Evolutionary conservation across 2,797 vertebrate species (phyloP).

Genomic region (Characodon lateralis): DNA sequence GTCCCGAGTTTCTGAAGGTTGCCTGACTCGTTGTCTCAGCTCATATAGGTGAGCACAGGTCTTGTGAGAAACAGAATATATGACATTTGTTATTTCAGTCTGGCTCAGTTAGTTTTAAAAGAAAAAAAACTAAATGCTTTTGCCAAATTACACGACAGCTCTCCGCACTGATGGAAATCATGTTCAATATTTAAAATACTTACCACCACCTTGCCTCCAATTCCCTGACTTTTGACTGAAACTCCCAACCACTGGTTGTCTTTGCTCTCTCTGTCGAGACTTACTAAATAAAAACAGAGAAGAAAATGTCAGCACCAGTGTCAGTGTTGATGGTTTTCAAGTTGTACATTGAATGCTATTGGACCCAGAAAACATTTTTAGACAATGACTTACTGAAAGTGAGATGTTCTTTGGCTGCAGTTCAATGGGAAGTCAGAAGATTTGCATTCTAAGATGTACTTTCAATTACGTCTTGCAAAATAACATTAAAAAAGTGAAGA

Average conservation of each 20-base stretch:
- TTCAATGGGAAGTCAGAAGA: not conserved
- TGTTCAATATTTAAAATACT: constrained; percentile 47
- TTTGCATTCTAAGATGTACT: not conserved
- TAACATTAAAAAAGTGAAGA: too few relatives aligned
- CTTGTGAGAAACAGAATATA: constrained; percentile 61
- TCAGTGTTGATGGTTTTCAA: constrained; percentile 13
- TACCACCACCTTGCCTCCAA: constrained; percentile 94
- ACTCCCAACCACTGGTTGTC: constrained; percentile 97
- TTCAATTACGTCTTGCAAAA: too few relatives aligned
- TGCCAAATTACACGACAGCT: not conserved
- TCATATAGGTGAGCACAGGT: constrained; percentile 94
- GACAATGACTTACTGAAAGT: too few relatives aligned
- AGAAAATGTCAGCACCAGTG: constrained; percentile 12
- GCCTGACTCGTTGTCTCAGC: constrained; percentile 86
- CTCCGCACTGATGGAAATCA: not conserved
- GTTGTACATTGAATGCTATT: constrained; percentile 19
- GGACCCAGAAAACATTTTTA: not conserved
- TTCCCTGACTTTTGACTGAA: constrained; percentile 92
- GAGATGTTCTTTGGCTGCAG: too few relatives aligned
- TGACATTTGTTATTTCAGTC: not conserved
- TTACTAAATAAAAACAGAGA: constrained; percentile 74
- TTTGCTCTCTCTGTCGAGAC: constrained; percentile 87
- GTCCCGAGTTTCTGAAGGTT: constrained; percentile 89
- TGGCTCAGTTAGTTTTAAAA: not conserved
- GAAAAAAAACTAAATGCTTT: not conserved